phyloP scores from a whole-genome alignment of 2,797 vertebrate genomes.

The Cirrhinus mrigala region DNA sequence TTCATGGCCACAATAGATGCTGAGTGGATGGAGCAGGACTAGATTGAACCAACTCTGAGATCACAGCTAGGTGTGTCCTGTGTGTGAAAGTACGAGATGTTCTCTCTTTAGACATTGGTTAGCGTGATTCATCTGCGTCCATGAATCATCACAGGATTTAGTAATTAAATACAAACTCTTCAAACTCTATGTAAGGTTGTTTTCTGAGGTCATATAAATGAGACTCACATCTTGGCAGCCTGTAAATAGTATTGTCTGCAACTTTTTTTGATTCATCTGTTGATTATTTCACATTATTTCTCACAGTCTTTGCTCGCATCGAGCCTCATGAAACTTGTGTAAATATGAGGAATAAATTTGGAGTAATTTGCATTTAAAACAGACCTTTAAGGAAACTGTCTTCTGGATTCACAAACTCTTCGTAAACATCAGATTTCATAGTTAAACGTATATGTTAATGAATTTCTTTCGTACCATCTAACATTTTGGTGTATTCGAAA shows the following conservation, averaged over 20 bases:
- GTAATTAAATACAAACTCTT: neutral
- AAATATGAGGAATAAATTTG: too few species aligned
- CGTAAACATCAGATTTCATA: too few species aligned
- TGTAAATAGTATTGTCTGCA: neutral
- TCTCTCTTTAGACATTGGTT: neutral
- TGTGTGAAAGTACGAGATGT: conserved; percentile 24
- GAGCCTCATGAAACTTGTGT: too few species aligned
- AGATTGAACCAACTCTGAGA: neutral
- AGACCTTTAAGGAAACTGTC: too few species aligned
- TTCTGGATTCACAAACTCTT: too few species aligned
- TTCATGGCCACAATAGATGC: neutral
- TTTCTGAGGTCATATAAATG: neutral
- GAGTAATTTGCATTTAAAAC: too few species aligned
- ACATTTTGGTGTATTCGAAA: too few species aligned
- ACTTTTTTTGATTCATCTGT: neutral
- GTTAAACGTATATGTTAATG: too few species aligned
- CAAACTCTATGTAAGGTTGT: neutral
- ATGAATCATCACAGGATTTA: conserved; percentile 3
- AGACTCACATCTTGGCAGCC: neutral
- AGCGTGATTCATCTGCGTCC: neutral
- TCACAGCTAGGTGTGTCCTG: neutral
- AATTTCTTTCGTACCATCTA: too few species aligned
- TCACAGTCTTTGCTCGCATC: neutral
- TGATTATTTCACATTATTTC: neutral
- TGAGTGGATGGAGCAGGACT: conserved; percentile 6